Evolutionary conservation across 2,113 vertebrate genomes (phyloP), one percentile per base, ranked within the genome.

Genomic region (Cathartes aura): DNA sequence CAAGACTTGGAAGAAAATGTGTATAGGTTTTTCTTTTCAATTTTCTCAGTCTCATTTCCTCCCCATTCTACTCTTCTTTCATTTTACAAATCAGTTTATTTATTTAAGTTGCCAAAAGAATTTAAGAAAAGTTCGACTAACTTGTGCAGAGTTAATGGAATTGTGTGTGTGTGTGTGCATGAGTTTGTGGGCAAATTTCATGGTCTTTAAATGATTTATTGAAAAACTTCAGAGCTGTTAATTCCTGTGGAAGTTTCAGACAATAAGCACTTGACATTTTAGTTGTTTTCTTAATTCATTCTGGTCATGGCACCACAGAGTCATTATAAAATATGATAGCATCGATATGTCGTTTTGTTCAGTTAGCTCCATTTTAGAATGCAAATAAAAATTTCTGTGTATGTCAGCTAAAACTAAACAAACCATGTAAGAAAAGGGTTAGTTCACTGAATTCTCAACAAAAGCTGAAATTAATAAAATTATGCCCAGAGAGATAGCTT

Each of bases 231-330:
- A 87, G 32, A 56, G 30, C 53, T 62, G 11, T 38, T 93, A 76
- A 62, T 85, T 79, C 34, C 58, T 27, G 5, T 78, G 85, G 70
- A 94, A 93, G 27, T 82, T 95, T 83, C 70, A 92, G 75, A 81
- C 12, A 93, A 89, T 40, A 81, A 78, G 9, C 20, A 60, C 32
- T 72, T 97, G 75, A 71, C 6, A 62, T 89, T 94, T 93, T 45
- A 71, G 47, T 86, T 88, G 45, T 84, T 96, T 80, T 67, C 79
- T 79, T 90, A 85, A 87, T 95, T 96, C 24, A 74, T 89, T 91
- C 50, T 50, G 36, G 43, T 67, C 53, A 76, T 63, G 20, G 36
- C 27, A 93, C 26, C 45, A 80, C 38, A 76, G 32, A 88, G 19
- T 82, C 55, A 42, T 91, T 95, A 78, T 15, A 80, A 93, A 85